Evolutionary conservation across 1,140 invertebrate species (phyloP).

Genomic region (Cryptotermes secundus): DNA sequence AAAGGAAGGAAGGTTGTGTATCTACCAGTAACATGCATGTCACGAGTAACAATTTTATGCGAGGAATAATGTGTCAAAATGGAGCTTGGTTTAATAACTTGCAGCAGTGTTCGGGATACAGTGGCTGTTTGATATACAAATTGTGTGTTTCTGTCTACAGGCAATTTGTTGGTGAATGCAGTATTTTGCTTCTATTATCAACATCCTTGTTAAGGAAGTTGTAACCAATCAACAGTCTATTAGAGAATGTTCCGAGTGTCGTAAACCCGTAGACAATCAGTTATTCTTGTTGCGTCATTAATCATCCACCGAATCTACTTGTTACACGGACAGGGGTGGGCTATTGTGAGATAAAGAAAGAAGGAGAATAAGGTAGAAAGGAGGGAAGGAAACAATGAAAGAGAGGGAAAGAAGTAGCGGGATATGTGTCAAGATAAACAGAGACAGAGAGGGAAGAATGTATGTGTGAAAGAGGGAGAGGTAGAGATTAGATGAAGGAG

Average conservation of each 20-base stretch:
- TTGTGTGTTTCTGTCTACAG: neutral
- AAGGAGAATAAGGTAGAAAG: too few relatives aligned
- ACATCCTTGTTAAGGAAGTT: conserved; percentile 19
- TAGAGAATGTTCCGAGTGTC: neutral
- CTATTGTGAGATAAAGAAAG: too few relatives aligned
- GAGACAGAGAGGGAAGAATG: too few relatives aligned
- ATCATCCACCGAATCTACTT: neutral
- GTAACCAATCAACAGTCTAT: neutral
- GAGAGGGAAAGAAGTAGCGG: too few relatives aligned
- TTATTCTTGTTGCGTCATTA: neutral
- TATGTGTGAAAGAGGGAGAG: too few relatives aligned
- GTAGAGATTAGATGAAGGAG: too few relatives aligned
- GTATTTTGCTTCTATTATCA: neutral
- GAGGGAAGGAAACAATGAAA: too few relatives aligned
- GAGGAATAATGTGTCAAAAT: neutral
- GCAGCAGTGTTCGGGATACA: neutral
- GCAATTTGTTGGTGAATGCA: neutral
- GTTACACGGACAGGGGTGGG: too few relatives aligned
- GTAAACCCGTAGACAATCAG: neutral
- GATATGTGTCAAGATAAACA: too few relatives aligned
- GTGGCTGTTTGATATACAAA: neutral
- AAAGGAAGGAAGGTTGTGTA: neutral
- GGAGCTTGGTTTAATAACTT: neutral
- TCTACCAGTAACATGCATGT: neutral
- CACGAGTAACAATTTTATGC: neutral